Evolutionary conservation across 2,797 vertebrate species (phyloP).

Genomic region (Danio albolineatus): DNA sequence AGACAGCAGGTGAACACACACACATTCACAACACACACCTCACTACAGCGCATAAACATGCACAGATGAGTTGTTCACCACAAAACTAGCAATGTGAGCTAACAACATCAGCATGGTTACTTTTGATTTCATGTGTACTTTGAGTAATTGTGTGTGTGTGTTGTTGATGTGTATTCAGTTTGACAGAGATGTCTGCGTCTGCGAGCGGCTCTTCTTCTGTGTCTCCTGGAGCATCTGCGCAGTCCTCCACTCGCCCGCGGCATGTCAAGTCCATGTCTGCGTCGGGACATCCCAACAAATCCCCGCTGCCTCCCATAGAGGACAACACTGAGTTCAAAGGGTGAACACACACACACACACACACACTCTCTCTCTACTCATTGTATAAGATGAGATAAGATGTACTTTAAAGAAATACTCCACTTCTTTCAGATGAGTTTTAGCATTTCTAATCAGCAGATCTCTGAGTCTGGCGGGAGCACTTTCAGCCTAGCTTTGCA

Average conservation of each 20-base stretch:
- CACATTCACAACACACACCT: not conserved
- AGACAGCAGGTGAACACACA: conserved; percentile 80
- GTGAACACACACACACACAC: conserved; percentile 70
- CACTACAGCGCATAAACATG: not conserved
- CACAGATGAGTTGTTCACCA: not conserved
- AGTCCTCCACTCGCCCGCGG: conserved; percentile 88
- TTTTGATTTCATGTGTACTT: not conserved
- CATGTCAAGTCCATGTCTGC: conserved; percentile 99
- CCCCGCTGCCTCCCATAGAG: conserved; percentile 95
- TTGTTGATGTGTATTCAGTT: conserved; percentile 70
- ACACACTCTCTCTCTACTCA: too few relatives aligned
- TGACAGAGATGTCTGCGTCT: conserved; percentile 90
- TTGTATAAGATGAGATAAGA: too few relatives aligned
- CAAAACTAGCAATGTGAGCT: too few relatives aligned
- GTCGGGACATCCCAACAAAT: conserved; percentile 94
- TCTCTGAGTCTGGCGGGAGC: too few relatives aligned
- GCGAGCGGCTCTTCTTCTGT: conserved; percentile 73
- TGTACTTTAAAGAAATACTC: too few relatives aligned
- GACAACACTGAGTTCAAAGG: conserved; percentile 93
- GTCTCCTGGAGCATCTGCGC: conserved; percentile 77
- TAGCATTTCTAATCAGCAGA: too few relatives aligned
- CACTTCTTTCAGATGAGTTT: too few relatives aligned
- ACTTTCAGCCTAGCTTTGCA: too few relatives aligned
- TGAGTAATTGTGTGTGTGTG: too few relatives aligned
- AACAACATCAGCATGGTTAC: too few relatives aligned